phyloP scores from a whole-genome alignment of 2,113 vertebrate genomes.

The Caretta caretta region DNA sequence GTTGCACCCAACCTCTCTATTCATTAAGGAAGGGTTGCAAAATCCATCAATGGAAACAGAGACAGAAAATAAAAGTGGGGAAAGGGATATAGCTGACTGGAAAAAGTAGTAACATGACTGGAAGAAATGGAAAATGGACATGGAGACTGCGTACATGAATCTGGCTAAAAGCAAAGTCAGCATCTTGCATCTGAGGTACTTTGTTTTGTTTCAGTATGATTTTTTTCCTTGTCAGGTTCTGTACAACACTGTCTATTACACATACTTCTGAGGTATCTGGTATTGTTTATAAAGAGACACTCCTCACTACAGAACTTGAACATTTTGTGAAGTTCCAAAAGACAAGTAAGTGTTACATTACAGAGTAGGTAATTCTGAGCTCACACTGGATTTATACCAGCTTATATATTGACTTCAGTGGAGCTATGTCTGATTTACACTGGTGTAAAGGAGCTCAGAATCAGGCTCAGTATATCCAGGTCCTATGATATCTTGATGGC shows the following conservation, averaged over 20 bases:
- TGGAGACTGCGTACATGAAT: background rate
- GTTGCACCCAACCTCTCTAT: background rate
- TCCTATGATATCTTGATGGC: background rate
- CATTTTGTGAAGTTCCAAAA: constrained; percentile 40
- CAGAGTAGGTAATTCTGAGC: constrained; percentile 24
- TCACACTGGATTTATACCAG: background rate
- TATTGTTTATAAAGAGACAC: constrained; percentile 65
- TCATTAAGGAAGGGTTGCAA: background rate
- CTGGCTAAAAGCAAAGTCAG: constrained; percentile 48
- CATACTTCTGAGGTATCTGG: constrained; percentile 59
- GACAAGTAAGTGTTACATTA: background rate
- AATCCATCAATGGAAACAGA: constrained; percentile 23
- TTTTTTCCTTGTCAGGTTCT: constrained; percentile 58
- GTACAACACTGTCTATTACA: constrained; percentile 44
- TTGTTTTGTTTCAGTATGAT: constrained; percentile 52
- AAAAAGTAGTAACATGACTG: background rate
- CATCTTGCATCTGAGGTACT: constrained; percentile 48
- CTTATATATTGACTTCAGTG: background rate
- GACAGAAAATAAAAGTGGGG: background rate
- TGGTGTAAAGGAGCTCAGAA: background rate
- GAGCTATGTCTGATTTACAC: background rate
- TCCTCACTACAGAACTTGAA: constrained; percentile 51
- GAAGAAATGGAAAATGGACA: background rate
- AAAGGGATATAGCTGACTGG: constrained; percentile 3
- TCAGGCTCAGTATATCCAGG: background rate